Conservation (phyloP, 2,888 invertebrate genomes). For the Drosophila lutescens region DNA sequence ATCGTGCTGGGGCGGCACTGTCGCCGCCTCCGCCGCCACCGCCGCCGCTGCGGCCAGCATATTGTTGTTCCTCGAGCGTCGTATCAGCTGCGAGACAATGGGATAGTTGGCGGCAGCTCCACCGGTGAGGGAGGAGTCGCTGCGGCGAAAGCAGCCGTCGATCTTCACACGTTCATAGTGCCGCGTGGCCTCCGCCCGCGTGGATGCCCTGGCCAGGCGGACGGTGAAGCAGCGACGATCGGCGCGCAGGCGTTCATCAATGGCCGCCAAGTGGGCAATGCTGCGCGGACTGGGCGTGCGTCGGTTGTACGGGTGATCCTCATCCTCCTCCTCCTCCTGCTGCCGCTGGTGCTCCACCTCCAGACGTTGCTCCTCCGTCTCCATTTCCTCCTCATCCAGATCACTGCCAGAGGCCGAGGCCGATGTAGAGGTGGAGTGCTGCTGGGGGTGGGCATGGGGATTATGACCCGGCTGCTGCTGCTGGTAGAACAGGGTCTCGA, state of each 20-base stretch:
- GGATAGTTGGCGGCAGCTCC: slow-evolving; percentile 85
- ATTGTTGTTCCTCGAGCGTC: slow-evolving; percentile 84
- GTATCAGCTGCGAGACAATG: slow-evolving; percentile 84
- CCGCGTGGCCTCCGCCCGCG: slow-evolving; percentile 88
- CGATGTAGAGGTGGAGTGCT: slow-evolving; percentile 45
- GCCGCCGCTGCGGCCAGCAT: slow-evolving; percentile 77
- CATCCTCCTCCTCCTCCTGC: slow-evolving; percentile 1
- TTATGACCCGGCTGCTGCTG: slow-evolving; percentile 39
- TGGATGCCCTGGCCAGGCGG: slow-evolving; percentile 88
- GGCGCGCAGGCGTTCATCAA: slow-evolving; percentile 83
- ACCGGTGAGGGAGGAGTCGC: slow-evolving; percentile 85
- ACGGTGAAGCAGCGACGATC: slow-evolving; percentile 86
- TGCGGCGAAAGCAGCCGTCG: slow-evolving; percentile 87
- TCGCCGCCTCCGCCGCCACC: slow-evolving; percentile 41
- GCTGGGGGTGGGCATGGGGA: slow-evolving; percentile 11
- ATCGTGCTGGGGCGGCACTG: slow-evolving; percentile 71
- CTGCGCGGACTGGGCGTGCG: slow-evolving; percentile 65
- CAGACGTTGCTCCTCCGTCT: slow-evolving; percentile 82
- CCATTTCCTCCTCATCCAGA: slow-evolving; percentile 83
- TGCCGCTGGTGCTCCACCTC: slow-evolving; percentile 13
- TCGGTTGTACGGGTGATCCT: slow-evolving; percentile 15
- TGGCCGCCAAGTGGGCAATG: slow-evolving; percentile 68
- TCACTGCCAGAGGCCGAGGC: slow-evolving; percentile 47
- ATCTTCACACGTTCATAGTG: slow-evolving; percentile 89
- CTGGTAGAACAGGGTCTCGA: slow-evolving; percentile 82